phyloP scores from a whole-genome alignment of 2,888 invertebrate genomes.

The Euplexia lucipara region DNA sequence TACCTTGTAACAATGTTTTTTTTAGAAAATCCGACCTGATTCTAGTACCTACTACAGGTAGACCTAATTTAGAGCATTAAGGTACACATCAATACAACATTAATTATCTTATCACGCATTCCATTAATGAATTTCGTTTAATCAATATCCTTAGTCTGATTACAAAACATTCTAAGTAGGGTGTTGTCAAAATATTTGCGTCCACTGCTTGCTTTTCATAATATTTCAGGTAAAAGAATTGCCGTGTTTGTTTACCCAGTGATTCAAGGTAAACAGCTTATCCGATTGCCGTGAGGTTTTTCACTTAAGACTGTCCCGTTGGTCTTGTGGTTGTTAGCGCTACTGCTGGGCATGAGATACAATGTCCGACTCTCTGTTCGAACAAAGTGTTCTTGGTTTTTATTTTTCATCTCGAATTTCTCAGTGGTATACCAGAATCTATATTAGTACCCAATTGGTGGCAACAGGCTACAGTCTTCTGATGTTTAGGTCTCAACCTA shows the following conservation, averaged over 20 bases:
- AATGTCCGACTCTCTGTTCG: too few relatives aligned
- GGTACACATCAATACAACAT: conserved; percentile 11
- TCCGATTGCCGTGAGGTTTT: neutral
- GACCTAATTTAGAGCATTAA: neutral
- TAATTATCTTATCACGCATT: conserved; percentile 1
- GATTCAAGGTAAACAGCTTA: conserved; percentile 13
- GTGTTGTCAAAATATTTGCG: conserved; percentile 35
- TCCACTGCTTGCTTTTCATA: conserved; percentile 30
- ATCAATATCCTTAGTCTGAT: conserved; percentile 14
- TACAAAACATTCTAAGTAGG: conserved; percentile 25
- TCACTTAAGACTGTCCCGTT: too few relatives aligned
- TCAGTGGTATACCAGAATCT: too few relatives aligned
- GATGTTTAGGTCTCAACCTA: too few relatives aligned
- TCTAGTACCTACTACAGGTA: neutral
- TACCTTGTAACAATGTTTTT: too few relatives aligned
- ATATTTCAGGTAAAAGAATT: conserved; percentile 26
- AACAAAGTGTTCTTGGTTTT: too few relatives aligned
- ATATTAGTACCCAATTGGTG: too few relatives aligned
- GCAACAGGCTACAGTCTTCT: too few relatives aligned
- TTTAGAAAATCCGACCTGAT: too few relatives aligned
- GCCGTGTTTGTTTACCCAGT: conserved; percentile 23
- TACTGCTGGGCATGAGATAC: too few relatives aligned
- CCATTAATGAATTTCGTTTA: neutral
- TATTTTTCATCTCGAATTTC: too few relatives aligned
- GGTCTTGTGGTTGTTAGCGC: too few relatives aligned